These are phyloP conservation scores for Cossypha polioptera DNA, from an alignment of 2,797 vertebrate genomes.

Conservation along the genomic window DNA sequence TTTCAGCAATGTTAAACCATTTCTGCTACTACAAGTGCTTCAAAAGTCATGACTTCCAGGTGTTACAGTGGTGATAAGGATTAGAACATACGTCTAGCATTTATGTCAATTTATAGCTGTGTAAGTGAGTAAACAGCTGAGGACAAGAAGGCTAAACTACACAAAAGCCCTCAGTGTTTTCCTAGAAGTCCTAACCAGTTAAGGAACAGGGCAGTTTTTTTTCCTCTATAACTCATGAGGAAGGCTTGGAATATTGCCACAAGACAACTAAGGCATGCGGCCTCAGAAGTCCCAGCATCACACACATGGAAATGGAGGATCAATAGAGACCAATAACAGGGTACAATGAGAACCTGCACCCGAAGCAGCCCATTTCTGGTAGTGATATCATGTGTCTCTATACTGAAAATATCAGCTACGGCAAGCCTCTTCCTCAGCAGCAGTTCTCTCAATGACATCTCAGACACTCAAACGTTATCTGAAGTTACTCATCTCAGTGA, in stretches of 20 bases:
- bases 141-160: background rate
- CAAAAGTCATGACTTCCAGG: background rate
- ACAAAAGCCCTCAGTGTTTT: background rate
- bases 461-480: background rate
- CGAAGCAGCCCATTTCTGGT: background rate
- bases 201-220: background rate
- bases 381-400: background rate
- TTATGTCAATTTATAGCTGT: background rate
- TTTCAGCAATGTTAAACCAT: background rate
- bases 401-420: background rate
- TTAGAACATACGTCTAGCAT: rapidly evolving
- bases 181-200: background rate
- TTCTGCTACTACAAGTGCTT: background rate
- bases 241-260: background rate
- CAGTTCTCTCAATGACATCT: background rate
- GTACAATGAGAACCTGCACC: background rate
- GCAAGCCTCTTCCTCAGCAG: background rate
- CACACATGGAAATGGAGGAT: background rate
- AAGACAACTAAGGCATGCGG: background rate
- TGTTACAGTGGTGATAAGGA: background rate
- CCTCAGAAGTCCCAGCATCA: background rate
- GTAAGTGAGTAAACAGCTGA: background rate
- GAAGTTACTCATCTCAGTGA: background rate
- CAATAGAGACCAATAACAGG: background rate
- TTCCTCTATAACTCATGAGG: background rate